Conservation (phyloP, 1,140 invertebrate species). For the Aphelenchoides besseyi region DNA sequence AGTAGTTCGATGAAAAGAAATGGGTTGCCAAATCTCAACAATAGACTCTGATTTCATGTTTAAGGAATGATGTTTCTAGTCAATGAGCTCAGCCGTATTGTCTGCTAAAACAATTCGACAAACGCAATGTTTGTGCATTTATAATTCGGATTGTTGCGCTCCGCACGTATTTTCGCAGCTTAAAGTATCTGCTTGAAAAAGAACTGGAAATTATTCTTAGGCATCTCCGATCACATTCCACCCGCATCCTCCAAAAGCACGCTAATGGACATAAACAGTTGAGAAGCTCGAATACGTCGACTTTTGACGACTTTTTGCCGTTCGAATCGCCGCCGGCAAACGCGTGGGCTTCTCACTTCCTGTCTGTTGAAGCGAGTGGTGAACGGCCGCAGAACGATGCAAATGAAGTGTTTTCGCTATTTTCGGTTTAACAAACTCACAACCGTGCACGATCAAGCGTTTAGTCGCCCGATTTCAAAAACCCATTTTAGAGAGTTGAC, state of each 20-base stretch:
- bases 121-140: too few species aligned
- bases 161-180: too few species aligned
- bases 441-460: neutral
- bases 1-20: neutral
- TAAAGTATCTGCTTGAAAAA: too few species aligned
- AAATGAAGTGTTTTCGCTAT: slow-evolving; percentile 6
- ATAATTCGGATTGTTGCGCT: too few species aligned
- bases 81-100: too few species aligned
- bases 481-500: neutral
- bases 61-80: neutral
- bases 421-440: neutral
- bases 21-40: neutral
- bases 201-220: too few species aligned
- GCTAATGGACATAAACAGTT: too few species aligned
- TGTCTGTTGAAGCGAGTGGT: neutral
- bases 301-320: neutral
- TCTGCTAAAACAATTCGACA: too few species aligned
- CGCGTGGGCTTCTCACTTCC: neutral
- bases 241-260: too few species aligned
- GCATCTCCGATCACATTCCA: too few species aligned
- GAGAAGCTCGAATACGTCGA: too few species aligned
- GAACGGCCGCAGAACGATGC: neutral
- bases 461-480: neutral
- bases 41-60: neutral
- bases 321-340: neutral